Percentiles rank a stretch among this genome's conserved stretches.
Evolutionary conservation across 2,888 invertebrate species (phyloP).

Genomic region (Onthophagus sagittarius): DNA sequence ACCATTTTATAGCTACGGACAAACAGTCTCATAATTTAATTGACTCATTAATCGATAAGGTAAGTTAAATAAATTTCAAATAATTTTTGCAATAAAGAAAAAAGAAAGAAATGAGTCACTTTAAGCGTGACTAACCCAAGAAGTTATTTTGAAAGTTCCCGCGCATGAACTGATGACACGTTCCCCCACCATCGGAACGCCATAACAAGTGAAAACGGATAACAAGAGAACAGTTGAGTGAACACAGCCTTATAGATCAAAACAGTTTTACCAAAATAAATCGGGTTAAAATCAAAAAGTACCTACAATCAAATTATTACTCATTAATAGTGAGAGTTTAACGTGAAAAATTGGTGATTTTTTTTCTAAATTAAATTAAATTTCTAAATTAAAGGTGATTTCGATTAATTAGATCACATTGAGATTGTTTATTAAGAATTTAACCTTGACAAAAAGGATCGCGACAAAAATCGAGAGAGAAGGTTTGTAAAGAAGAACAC

Average conservation of each 20-base stretch:
- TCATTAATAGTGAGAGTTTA: too few species aligned
- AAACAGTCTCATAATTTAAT: neutral
- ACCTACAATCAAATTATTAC: too few species aligned
- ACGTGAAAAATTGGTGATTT: too few species aligned
- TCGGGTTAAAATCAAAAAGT: neutral
- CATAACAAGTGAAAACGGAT: neutral
- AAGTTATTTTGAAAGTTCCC: neutral
- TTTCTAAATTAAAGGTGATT: too few species aligned
- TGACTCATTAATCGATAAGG: neutral
- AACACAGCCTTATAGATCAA: neutral
- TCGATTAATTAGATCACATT: too few species aligned
- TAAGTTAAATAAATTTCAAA: neutral
- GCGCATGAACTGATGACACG: neutral
- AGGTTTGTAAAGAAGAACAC: too few species aligned
- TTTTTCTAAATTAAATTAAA: too few species aligned
- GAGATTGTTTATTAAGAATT: too few species aligned
- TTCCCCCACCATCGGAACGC: neutral
- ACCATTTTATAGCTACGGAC: conserved; percentile 55
- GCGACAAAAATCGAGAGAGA: too few species aligned
- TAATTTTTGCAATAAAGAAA: neutral
- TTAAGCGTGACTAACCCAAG: neutral
- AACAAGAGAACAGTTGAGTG: neutral
- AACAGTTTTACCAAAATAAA: neutral
- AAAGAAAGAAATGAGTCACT: neutral
- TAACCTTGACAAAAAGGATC: too few species aligned